Percentiles rank a stretch among this genome's conserved stretches.
These are phyloP conservation scores for Calameuta idolon DNA, from an alignment of 2,888 invertebrate species.

Conservation along the genomic window DNA sequence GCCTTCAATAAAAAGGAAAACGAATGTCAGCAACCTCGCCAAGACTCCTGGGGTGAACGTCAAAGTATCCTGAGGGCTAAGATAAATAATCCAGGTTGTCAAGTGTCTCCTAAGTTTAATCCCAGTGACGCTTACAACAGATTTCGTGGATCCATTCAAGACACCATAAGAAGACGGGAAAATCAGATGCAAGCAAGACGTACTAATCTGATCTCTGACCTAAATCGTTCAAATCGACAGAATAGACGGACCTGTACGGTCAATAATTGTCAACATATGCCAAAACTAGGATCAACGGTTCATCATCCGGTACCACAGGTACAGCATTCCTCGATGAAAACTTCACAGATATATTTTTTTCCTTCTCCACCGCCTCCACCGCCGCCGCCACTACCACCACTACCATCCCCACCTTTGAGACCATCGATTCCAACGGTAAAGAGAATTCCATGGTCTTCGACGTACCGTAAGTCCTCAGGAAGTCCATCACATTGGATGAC, in stretches of 20 bases:
- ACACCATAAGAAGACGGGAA: constrained; percentile 14
- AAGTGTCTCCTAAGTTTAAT: background rate
- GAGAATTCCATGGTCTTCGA: background rate
- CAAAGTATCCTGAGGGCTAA: background rate
- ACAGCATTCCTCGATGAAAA: background rate
- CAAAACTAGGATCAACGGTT: background rate
- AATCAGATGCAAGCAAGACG: constrained; percentile 2
- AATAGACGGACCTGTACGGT: background rate
- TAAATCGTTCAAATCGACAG: background rate
- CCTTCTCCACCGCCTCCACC: constrained; percentile 2
- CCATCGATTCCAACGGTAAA: background rate
- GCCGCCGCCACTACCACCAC: background rate
- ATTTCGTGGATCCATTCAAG: constrained; percentile 32
- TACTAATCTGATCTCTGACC: background rate
- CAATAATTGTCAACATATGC: background rate
- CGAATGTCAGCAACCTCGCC: background rate
- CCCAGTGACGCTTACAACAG: constrained; percentile 32
- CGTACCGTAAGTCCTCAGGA: background rate
- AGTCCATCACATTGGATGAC: background rate
- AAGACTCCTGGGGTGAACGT: background rate
- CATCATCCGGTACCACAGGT: background rate
- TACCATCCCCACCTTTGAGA: background rate
- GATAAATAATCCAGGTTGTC: background rate
- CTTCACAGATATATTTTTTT: constrained; percentile 25
- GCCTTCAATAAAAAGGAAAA: constrained; percentile 15